Evolutionary conservation across 37 sponge, comb jelly and placozoan genomes (phyloP).

Genomic region (Corticium candelabrum): DNA sequence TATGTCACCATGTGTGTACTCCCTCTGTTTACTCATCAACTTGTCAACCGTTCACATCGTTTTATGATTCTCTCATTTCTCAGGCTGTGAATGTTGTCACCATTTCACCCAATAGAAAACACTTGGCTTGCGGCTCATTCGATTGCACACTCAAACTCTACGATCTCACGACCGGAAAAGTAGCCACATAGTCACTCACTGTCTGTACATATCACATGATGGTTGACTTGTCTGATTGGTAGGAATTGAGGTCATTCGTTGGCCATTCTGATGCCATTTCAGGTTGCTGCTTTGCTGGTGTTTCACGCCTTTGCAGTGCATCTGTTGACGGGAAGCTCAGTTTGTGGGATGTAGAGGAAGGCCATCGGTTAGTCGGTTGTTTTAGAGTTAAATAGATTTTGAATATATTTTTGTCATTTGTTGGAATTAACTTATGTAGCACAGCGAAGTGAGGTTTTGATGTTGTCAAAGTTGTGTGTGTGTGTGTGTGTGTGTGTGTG

Average conservation of each 20-base stretch:
- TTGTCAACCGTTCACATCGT: background rate
- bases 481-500: no score
- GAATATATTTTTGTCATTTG: no score
- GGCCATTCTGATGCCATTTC: conserved; percentile 71
- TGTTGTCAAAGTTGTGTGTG: no score
- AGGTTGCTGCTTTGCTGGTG: conserved; percentile 53
- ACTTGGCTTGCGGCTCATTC: conserved; percentile 59
- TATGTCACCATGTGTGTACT: background rate
- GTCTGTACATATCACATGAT: background rate
- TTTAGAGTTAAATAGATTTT: no score
- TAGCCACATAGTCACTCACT: no score
- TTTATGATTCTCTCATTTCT: background rate
- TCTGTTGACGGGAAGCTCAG: conserved; percentile 70
- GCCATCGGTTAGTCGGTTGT: conserved; percentile 46
- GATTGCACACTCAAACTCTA: conserved; percentile 67
- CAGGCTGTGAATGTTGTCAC: background rate
- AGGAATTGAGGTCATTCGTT: conserved; percentile 59
- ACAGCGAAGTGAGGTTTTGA: no score
- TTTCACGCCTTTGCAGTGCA: conserved; percentile 48
- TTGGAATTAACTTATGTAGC: no score
- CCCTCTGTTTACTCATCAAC: background rate
- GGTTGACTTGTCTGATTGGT: background rate
- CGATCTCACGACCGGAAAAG: conserved; percentile 44
- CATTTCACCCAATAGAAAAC: conserved; percentile 22
- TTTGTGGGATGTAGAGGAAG: conserved; percentile 78